Evolutionary conservation across 2,113 vertebrate genomes (phyloP).

Genomic region (Marmota monax): DNA sequence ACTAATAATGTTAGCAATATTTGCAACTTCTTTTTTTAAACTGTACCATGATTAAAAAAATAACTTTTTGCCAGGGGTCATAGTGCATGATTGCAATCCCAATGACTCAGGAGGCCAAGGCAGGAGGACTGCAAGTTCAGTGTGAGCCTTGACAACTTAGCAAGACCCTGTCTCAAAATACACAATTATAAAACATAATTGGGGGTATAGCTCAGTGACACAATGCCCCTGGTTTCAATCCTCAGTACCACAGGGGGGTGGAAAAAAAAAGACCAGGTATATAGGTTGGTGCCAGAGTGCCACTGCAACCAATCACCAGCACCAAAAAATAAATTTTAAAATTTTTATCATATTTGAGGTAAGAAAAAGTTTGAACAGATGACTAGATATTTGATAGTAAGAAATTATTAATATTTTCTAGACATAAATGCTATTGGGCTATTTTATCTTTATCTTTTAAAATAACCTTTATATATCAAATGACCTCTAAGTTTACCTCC

Average conservation of each 20-base stretch:
- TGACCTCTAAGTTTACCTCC: neutral
- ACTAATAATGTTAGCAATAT: neutral
- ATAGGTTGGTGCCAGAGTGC: no score
- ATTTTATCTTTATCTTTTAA: neutral
- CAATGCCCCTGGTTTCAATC: neutral
- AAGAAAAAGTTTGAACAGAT: slow-evolving; percentile 14
- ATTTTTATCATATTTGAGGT: slow-evolving; percentile 12
- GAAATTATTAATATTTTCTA: slow-evolving; percentile 11
- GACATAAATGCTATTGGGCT: neutral
- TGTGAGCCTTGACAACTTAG: neutral
- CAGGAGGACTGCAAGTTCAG: neutral
- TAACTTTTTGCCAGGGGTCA: no score
- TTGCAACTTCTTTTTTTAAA: neutral
- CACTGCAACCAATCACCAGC: no score
- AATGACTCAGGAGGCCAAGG: neutral
- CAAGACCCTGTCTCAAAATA: neutral
- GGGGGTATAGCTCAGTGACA: neutral
- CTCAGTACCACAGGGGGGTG: neutral
- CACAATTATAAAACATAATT: neutral
- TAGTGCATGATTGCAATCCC: neutral
- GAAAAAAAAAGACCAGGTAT: no score
- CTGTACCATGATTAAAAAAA: no score
- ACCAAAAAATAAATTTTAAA: neutral
- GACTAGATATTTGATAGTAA: slow-evolving; percentile 7
- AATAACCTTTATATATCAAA: neutral